Evolutionary conservation across 2,888 invertebrate species (phyloP).

Genomic region (Pheosia tremula): DNA sequence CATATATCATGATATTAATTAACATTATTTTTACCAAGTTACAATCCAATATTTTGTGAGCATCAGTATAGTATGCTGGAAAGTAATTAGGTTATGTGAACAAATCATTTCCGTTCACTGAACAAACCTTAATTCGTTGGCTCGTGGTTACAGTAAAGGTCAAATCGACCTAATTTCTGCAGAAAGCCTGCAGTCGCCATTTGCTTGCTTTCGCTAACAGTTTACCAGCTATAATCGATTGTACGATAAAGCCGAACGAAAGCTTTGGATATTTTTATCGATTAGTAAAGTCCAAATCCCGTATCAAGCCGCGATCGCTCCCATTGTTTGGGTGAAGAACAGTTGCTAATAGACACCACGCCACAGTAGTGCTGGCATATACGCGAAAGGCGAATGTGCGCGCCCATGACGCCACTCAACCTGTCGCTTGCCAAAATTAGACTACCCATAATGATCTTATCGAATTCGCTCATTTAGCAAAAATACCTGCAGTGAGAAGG

Average conservation of each 20-base stretch:
- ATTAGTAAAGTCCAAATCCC: slow-evolving; percentile 62
- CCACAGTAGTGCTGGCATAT: slow-evolving; percentile 65
- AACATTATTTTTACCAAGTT: too few relatives aligned
- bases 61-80: background rate
- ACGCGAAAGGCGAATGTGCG: slow-evolving; percentile 68
- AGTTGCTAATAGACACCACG: slow-evolving; percentile 71
- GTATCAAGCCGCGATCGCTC: slow-evolving; percentile 81
- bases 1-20: too few relatives aligned
- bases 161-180: slow-evolving; percentile 41
- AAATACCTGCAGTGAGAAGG: slow-evolving; percentile 16
- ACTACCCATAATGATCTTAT: slow-evolving; percentile 38
- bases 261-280: slow-evolving; percentile 65
- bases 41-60: background rate
- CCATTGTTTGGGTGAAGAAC: slow-evolving; percentile 78
- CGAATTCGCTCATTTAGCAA: slow-evolving; percentile 39
- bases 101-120: slow-evolving; percentile 15
- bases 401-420: slow-evolving; percentile 50
- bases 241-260: slow-evolving; percentile 57
- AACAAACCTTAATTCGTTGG: slow-evolving; percentile 31
- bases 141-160: slow-evolving; percentile 37
- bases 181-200: slow-evolving; percentile 47
- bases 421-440: slow-evolving; percentile 26
- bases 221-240: slow-evolving; percentile 46
- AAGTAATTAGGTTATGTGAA: background rate
- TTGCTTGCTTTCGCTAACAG: slow-evolving; percentile 47